These are phyloP conservation scores for Pantherophis alleghaniensis DNA, from an alignment of 2,797 vertebrate species.

Conservation along the genomic window DNA sequence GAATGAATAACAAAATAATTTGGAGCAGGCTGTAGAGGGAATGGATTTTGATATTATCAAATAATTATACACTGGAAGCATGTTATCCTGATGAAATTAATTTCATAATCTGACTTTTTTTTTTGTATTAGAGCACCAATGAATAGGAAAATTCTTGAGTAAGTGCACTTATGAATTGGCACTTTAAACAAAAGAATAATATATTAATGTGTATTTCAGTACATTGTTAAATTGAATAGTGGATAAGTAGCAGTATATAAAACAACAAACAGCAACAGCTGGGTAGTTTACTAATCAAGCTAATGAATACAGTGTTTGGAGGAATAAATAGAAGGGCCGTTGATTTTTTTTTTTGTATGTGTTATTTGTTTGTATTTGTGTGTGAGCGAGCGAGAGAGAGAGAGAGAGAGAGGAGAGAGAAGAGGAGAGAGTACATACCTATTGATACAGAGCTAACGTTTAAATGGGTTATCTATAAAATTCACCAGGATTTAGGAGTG, in stretches of 20 bases:
- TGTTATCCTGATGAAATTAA: slow-evolving; percentile 23
- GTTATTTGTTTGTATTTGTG: background rate
- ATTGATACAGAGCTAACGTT: background rate
- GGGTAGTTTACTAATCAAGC: background rate
- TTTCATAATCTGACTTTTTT: slow-evolving; percentile 4
- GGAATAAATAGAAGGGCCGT: background rate
- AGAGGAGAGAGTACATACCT: background rate
- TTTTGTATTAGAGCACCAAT: background rate
- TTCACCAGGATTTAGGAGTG: background rate
- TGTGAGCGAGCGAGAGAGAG: background rate
- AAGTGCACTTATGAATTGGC: background rate
- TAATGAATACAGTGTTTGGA: background rate
- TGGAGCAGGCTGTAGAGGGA: background rate
- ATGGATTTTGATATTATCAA: slow-evolving; percentile 14
- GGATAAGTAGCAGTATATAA: background rate
- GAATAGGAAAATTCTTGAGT: background rate
- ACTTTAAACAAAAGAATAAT: slow-evolving; percentile 4
- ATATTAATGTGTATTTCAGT: slow-evolving; percentile 10
- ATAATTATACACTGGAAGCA: slow-evolving; percentile 1
- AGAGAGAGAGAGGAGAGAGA: background rate
- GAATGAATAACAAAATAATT: slow-evolving; percentile 15
- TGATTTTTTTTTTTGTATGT: background rate
- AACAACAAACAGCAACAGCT: background rate
- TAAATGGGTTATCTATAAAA: background rate
- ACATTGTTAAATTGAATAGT: background rate